Base-by-base conservation (phyloP, 2,113 vertebrate genomes). In the Oreochromis tanganicae region DNA sequence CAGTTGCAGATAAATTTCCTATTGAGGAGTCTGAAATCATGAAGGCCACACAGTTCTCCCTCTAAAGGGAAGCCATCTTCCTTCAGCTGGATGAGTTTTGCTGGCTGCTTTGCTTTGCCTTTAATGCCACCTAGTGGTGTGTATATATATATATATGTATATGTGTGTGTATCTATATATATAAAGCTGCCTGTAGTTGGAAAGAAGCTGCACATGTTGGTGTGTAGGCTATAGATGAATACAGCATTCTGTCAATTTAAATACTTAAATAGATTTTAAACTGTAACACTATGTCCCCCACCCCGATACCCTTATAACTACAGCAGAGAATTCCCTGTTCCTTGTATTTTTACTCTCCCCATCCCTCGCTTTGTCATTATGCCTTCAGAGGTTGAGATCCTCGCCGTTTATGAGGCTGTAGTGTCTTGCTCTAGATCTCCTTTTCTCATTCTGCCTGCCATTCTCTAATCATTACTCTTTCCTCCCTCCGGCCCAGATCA, bases 61-160 rank as follows among this genome's bases (percentile, higher is more conserved):
- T 43, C 14, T 61, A 78, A 21, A 71, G 57, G 59, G 87, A 85
- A 61, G 85, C 87, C 82, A 85, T 88, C 55, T 92, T 84, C 56
- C 46, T 50, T 4, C 29, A 2, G 3, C 4, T 78, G 27, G 5
- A 52, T 43, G 59, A 14, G 7, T 21, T 9, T 56, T 43, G 8
- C 34, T 84, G 59, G 29, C 17, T 79, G 27, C 89, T 92, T 94
- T 79, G 21, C 88, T 93, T 93, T 85, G 85, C 52, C 29, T 92
- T 50, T 88, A 83, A 17, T 89, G 89, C 93, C 94, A 85, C 84
- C 94, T 88, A 13, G 92, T 92, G 95, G 91, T 83, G 2, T 3
- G 3, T 9, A 2, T 54, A 5, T 50, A 1, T 46, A 46, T 46
- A 7, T 16, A 46, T 10, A 38, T 10, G 1, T 8, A 6, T 6